Evolutionary conservation across 2,797 vertebrate species (phyloP).

Genomic region (Pelochelys cantorii): DNA sequence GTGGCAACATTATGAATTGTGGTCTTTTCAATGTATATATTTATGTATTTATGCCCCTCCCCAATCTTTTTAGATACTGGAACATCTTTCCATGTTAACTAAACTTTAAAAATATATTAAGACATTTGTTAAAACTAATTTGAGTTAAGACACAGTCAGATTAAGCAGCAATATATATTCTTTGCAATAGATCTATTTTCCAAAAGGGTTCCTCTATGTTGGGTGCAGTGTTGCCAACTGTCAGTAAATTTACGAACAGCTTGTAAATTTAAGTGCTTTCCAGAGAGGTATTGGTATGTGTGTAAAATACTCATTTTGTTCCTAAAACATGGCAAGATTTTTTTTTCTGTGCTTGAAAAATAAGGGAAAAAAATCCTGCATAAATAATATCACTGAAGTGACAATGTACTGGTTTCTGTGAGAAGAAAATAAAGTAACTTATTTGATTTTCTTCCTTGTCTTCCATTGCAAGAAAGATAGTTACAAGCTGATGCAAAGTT

Average conservation of each 20-base stretch:
- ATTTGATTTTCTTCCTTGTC: neutral
- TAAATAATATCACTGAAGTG: conserved; percentile 23
- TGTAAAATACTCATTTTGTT: conserved; percentile 76
- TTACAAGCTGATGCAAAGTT: neutral
- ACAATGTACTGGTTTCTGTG: neutral
- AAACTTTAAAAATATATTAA: conserved; percentile 41
- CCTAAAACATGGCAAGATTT: conserved; percentile 69
- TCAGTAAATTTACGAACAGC: conserved; percentile 72
- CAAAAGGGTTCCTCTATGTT: conserved; percentile 62
- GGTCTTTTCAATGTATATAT: neutral
- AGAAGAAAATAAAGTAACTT: conserved; percentile 21
- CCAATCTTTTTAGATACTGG: conserved; percentile 21
- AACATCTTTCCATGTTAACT: conserved; percentile 43
- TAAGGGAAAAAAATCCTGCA: conserved; percentile 2
- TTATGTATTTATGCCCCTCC: neutral
- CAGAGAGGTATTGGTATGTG: conserved; percentile 73
- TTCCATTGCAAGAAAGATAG: neutral
- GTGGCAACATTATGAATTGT: neutral
- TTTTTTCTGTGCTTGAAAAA: conserved; percentile 48
- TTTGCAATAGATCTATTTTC: conserved; percentile 75
- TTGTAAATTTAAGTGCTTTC: conserved; percentile 79
- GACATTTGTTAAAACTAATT: conserved; percentile 44
- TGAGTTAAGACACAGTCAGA: conserved; percentile 44
- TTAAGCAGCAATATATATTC: conserved; percentile 55
- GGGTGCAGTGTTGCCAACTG: conserved; percentile 69